Conservation (phyloP, 2,797 vertebrate genomes). For the Lacerta viridis region DNA sequence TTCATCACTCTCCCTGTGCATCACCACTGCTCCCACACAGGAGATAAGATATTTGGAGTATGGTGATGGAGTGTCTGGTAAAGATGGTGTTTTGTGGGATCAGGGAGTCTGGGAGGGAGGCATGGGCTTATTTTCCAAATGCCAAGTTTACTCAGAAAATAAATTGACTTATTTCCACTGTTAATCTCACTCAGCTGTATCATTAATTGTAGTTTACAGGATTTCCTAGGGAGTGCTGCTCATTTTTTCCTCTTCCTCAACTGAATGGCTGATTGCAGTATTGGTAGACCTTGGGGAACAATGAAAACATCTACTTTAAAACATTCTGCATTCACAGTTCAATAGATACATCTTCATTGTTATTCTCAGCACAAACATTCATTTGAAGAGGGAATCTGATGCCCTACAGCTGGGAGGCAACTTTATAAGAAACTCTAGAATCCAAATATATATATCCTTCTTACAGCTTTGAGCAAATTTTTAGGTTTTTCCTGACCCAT, state of each 20-base stretch:
- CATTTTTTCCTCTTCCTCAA: conserved; percentile 39
- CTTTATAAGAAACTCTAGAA: conserved; percentile 20
- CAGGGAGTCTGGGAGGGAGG: too few relatives aligned
- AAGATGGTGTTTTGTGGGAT: too few relatives aligned
- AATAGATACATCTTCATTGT: conserved; percentile 37
- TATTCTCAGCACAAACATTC: conserved; percentile 16
- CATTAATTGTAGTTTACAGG: conserved; percentile 26
- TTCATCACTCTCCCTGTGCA: too few relatives aligned
- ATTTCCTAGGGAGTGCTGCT: conserved; percentile 40
- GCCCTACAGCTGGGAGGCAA: background rate
- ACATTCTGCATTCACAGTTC: conserved; percentile 34
- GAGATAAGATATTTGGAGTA: too few relatives aligned
- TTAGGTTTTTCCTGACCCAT: fast-evolving
- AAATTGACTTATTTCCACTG: background rate
- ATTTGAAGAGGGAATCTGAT: conserved; percentile 34
- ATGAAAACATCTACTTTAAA: conserved; percentile 43
- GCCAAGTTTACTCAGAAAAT: too few relatives aligned
- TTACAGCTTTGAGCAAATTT: background rate
- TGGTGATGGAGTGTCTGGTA: too few relatives aligned
- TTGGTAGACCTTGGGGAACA: conserved; percentile 37
- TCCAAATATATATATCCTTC: background rate
- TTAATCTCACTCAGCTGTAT: background rate
- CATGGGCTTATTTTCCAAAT: too few relatives aligned
- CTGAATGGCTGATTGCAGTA: conserved; percentile 38
- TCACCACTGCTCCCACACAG: too few relatives aligned